Evolutionary conservation across 37 sponge, comb jelly and placozoan species (phyloP), one percentile per base, ranked within the genome.

Genomic region (Geodia barretti): DNA sequence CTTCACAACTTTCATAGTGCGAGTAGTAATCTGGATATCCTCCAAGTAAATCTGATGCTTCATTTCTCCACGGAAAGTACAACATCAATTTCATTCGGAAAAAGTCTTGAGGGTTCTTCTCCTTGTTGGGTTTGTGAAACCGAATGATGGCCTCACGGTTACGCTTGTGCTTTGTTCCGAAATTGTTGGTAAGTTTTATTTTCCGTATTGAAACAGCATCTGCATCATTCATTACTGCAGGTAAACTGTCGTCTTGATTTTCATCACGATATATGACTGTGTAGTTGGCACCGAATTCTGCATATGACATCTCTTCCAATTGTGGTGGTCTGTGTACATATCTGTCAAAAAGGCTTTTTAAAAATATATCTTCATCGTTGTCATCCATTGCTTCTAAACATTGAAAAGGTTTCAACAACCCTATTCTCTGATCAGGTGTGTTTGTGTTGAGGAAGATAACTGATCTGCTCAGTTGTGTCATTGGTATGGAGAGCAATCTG

Each of bases 251-350:
- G 40, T 81, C 82, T 35, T 25, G 14, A 26, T 35, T 36, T n/a
- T 72, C 62, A 23, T 37, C 17, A 7, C 33, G 39, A 71, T 72
- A 58, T 9, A 34, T 4, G 1, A 28, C 28, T 5, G 38, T 29
- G 75, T 75, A 75, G 0, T 4, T 67, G 34, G 85, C 85, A 24
- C 54, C 68, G 39, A 84, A 84, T 30, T 75, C 72, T 26, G 70
- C 70, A 31, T 76, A 61, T 1, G 73, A 85, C 65, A 77, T 77
- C 1, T 41, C n/a, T 3, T 32, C 23, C 4, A 84, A 42, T 36
- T 65, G 25, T 19, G 30, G 59, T 76, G 85, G 85, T 68, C 85
- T 84, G 26, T 84, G 69, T 4, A 36, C 17, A 35, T 84, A 84
- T 33, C 62, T 29, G 24, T 76, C 85, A 68, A 84, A 68, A 3